Evolutionary conservation across 2,888 invertebrate genomes (phyloP).

Genomic region (Exephanes ischioxanthus): DNA sequence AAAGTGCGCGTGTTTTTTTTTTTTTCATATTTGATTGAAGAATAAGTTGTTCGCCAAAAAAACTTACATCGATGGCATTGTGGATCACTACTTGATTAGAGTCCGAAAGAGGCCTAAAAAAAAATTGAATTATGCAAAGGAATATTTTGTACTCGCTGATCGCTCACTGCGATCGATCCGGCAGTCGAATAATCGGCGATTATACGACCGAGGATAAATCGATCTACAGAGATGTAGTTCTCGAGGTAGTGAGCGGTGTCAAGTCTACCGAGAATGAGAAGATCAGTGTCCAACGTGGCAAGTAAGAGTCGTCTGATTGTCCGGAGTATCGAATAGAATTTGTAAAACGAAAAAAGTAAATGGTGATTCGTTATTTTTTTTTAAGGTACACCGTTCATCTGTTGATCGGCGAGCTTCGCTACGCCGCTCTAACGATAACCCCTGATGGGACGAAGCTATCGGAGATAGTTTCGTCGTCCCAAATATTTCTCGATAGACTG

Average conservation of each 20-base stretch:
- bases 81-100: neutral
- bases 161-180: conserved; percentile 74
- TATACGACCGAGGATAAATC: conserved; percentile 68
- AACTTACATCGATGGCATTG: neutral
- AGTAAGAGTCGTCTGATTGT: conserved; percentile 70
- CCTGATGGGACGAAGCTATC: conserved; percentile 68
- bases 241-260: conserved; percentile 71
- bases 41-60: neutral
- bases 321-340: neutral
- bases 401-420: conserved; percentile 75
- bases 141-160: conserved; percentile 73
- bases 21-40: neutral
- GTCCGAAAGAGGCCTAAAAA: neutral
- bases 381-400: conserved; percentile 77
- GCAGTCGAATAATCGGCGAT: conserved; percentile 75
- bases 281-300: conserved; percentile 75
- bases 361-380: conserved; percentile 13
- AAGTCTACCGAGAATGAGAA: conserved; percentile 73
- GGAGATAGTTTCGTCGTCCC: conserved; percentile 59
- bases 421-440: conserved; percentile 75
- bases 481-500: conserved; percentile 74
- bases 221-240: conserved; percentile 66
- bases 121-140: conserved; percentile 51
- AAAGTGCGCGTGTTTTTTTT: neutral
- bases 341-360: neutral